Conservation (phyloP, 2,888 invertebrate species). For the Drosophila leonis region DNA sequence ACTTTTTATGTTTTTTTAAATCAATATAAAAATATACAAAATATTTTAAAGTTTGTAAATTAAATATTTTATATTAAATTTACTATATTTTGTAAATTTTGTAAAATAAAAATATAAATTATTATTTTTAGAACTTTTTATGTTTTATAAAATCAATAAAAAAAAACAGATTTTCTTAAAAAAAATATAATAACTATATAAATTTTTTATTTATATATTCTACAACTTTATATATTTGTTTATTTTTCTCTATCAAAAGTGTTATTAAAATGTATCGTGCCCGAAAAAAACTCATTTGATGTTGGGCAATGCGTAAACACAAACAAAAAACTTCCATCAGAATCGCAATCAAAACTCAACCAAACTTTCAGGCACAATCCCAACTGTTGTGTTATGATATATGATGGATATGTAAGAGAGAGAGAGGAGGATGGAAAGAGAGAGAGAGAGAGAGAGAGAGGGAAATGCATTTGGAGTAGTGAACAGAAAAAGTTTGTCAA, state of each 20-base stretch:
- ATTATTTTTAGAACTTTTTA: no score
- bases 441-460: background rate
- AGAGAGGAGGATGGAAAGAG: background rate
- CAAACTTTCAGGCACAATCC: constrained; percentile 15
- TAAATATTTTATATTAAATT: no score
- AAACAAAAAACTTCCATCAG: constrained; percentile 14
- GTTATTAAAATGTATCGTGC: background rate
- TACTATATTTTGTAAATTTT: no score
- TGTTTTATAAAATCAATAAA: no score
- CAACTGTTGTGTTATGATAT: constrained; percentile 2
- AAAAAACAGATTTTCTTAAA: no score
- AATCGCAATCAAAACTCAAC: constrained; percentile 39
- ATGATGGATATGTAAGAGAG: constrained; percentile 1
- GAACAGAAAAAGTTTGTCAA: constrained; percentile 12
- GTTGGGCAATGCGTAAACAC: background rate
- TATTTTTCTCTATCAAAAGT: background rate
- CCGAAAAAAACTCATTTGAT: constrained; percentile 7
- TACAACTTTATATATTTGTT: background rate
- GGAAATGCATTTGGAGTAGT: constrained; percentile 1
- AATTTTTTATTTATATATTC: background rate
- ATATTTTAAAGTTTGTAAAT: no score
- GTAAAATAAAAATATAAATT: no score
- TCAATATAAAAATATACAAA: no score
- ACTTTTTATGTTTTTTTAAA: no score
- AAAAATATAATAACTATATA: no score